phyloP scores from a whole-genome alignment of 2,797 vertebrate genomes.

The Chromis chromis region DNA sequence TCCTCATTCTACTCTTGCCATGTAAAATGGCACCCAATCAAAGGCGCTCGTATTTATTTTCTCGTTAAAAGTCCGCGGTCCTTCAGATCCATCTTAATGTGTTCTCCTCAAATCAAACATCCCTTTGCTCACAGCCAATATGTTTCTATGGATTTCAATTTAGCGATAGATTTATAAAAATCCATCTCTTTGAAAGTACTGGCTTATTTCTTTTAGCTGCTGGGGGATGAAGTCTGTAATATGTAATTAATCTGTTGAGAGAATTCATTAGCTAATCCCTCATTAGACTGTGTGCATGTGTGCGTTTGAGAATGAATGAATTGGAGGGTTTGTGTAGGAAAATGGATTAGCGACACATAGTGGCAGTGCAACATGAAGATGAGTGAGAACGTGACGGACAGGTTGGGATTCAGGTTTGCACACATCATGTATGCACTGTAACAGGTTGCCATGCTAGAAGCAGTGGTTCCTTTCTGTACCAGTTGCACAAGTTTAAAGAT shows the following conservation, averaged over 20 bases:
- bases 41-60: constrained; percentile 69
- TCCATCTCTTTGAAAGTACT: constrained; percentile 66
- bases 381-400: constrained; percentile 15
- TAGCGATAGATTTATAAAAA: constrained; percentile 58
- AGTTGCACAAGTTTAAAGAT: background rate
- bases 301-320: constrained; percentile 43
- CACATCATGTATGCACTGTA: background rate
- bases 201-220: constrained; percentile 72
- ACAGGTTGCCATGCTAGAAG: background rate
- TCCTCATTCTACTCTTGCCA: constrained; percentile 61
- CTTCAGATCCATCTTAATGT: constrained; percentile 70
- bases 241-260: constrained; percentile 80
- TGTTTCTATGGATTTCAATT: constrained; percentile 74
- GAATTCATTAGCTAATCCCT: constrained; percentile 81
- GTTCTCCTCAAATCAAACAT: constrained; percentile 68
- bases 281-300: constrained; percentile 57
- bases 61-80: constrained; percentile 57
- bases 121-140: constrained; percentile 65
- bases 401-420: constrained; percentile 3
- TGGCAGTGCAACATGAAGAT: background rate
- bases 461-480: too few relatives aligned
- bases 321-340: constrained; percentile 49
- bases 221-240: constrained; percentile 70
- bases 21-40: constrained; percentile 70
- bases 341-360: constrained; percentile 47